Evolutionary conservation across 2,797 vertebrate species (phyloP).

Genomic region (Pseudopleuronectes americanus): DNA sequence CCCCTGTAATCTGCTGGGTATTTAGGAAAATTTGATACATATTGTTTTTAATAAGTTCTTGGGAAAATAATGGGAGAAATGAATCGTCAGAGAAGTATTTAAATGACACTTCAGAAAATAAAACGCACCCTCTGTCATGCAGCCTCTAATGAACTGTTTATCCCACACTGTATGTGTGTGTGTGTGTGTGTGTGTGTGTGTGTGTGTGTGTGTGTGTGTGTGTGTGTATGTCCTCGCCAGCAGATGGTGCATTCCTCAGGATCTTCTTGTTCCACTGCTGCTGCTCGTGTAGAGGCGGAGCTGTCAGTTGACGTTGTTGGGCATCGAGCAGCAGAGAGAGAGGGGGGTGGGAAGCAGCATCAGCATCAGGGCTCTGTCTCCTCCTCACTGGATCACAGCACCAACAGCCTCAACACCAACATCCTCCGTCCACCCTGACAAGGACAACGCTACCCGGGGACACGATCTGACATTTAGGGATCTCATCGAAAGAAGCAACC

Average conservation of each 20-base stretch:
- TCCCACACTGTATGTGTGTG: not conserved
- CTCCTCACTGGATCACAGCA: conserved; percentile 46
- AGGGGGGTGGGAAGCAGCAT: not conserved
- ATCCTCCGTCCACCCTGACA: conserved; percentile 35
- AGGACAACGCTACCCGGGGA: conserved; percentile 32
- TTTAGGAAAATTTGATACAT: too few species aligned
- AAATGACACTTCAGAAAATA: not conserved
- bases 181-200: not conserved
- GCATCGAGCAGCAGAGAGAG: conserved; percentile 6
- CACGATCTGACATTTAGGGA: not conserved
- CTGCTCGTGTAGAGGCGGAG: conserved; percentile 58
- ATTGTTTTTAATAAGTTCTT: too few species aligned
- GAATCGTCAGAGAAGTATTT: too few species aligned
- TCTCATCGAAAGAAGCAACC: conserved; percentile 18
- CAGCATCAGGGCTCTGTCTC: conserved; percentile 39
- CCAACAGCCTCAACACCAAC: conserved; percentile 25
- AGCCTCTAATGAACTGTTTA: not conserved
- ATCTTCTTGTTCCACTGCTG: conserved; percentile 40
- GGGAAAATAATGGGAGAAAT: too few species aligned
- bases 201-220: not conserved
- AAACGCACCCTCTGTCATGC: not conserved
- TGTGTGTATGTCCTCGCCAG: conserved; percentile 33
- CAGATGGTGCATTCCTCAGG: conserved; percentile 58
- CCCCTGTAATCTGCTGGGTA: not conserved
- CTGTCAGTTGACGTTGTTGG: conserved; percentile 8